phyloP scores from a whole-genome alignment of 2,113 vertebrate species.

The Dasypus novemcinctus region DNA sequence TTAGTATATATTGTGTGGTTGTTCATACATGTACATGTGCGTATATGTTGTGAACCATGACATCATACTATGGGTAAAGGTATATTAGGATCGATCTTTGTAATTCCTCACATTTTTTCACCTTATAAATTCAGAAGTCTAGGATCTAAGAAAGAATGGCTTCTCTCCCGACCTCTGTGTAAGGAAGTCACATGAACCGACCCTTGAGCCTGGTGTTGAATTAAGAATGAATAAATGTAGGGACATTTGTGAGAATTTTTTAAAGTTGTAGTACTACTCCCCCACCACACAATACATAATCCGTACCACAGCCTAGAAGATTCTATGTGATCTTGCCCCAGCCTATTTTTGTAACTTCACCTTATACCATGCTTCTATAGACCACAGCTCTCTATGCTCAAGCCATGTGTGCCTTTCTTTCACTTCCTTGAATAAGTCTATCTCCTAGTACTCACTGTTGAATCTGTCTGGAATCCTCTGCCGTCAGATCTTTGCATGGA shows the following conservation, averaged over 20 bases:
- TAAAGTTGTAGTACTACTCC: background rate
- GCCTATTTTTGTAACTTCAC: background rate
- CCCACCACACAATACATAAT: background rate
- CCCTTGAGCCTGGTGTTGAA: background rate
- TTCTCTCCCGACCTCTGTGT: background rate
- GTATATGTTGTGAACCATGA: background rate
- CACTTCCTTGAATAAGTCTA: background rate
- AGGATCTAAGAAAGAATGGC: background rate
- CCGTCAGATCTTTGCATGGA: background rate
- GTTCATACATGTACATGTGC: background rate
- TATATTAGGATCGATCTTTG: background rate
- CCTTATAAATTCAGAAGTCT: background rate
- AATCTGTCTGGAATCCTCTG: background rate
- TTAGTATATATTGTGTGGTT: background rate
- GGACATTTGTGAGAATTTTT: background rate
- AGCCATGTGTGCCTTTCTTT: background rate
- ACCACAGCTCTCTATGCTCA: background rate
- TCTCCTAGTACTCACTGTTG: background rate
- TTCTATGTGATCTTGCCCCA: background rate
- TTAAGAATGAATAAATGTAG: background rate
- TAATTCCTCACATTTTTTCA: background rate
- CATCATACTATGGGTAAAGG: background rate
- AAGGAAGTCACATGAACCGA: background rate
- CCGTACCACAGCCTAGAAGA: background rate
- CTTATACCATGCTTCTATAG: background rate